Conservation (phyloP, 1,140 invertebrate genomes). For the Cherax quadricarinatus region DNA sequence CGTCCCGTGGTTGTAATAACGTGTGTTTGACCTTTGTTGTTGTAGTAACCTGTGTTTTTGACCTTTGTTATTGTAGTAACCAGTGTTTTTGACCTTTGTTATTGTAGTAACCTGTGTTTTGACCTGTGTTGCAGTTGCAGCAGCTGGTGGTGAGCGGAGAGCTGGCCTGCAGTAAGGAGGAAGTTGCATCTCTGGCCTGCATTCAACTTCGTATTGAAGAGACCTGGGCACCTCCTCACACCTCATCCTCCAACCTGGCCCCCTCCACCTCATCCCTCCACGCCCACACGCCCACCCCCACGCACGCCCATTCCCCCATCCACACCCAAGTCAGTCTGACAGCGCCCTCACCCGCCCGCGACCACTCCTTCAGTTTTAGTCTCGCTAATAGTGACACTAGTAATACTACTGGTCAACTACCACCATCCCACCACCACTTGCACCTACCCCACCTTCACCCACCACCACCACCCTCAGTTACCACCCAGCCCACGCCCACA, state of each 20-base stretch:
- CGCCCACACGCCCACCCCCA: conserved; percentile 55
- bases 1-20: not conserved
- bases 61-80: not conserved
- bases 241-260: conserved; percentile 75
- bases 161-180: conserved; percentile 84
- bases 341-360: conserved; percentile 8
- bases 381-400: conserved; percentile 30
- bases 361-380: conserved; percentile 50
- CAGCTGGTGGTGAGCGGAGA: conserved; percentile 82
- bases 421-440: conserved; percentile 24
- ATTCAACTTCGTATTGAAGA: conserved; percentile 84
- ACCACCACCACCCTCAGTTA: conserved; percentile 72
- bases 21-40: not conserved
- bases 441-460: conserved; percentile 67
- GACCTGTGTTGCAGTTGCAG: conserved; percentile 80
- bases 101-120: not conserved
- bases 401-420: not conserved
- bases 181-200: conserved; percentile 83
- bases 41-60: not conserved
- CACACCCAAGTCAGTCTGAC: conserved; percentile 47
- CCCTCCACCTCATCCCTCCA: conserved; percentile 43
- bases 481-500: conserved; percentile 66
- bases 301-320: conserved; percentile 36
- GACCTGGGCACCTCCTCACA: conserved; percentile 79
- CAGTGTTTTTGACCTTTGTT: not conserved